Evolutionary conservation across 1,140 invertebrate species (phyloP).

Genomic region (Anastatus disparis): DNA sequence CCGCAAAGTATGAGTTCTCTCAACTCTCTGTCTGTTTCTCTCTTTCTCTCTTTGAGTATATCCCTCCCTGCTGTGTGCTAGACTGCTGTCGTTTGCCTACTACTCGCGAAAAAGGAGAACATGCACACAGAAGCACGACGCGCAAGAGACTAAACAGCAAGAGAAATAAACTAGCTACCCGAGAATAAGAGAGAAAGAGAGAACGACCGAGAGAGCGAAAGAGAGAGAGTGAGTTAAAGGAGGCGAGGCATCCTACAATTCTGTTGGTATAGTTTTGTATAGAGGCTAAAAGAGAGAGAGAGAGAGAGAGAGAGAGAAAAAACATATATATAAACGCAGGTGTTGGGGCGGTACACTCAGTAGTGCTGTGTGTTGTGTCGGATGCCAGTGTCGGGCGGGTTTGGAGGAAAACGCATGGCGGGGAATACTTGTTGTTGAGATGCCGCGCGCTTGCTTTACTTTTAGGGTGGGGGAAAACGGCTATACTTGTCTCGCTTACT

Average conservation of each 20-base stretch:
- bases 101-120: conserved; percentile 18
- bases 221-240: too few relatives aligned
- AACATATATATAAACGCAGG: conserved; percentile 13
- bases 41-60: too few relatives aligned
- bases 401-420: too few relatives aligned
- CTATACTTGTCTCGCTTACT: too few relatives aligned
- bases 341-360: conserved; percentile 38
- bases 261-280: too few relatives aligned
- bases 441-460: conserved; percentile 45
- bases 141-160: conserved; percentile 8
- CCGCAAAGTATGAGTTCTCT: too few relatives aligned
- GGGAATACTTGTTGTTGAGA: conserved; percentile 65
- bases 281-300: conserved; percentile 18
- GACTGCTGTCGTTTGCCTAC: not conserved
- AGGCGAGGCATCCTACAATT: too few relatives aligned
- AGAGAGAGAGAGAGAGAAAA: conserved; percentile 7
- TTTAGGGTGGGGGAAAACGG: conserved; percentile 47
- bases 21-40: too few relatives aligned
- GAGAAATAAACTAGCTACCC: conserved; percentile 1
- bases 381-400: conserved; percentile 57
- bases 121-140: not conserved
- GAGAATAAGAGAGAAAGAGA: conserved; percentile 12
- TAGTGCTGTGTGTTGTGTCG: conserved; percentile 63
- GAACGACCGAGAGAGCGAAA: too few relatives aligned
- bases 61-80: too few relatives aligned